Conservation (phyloP, 2,797 vertebrate species). For the Acipenser oxyrinchus region DNA sequence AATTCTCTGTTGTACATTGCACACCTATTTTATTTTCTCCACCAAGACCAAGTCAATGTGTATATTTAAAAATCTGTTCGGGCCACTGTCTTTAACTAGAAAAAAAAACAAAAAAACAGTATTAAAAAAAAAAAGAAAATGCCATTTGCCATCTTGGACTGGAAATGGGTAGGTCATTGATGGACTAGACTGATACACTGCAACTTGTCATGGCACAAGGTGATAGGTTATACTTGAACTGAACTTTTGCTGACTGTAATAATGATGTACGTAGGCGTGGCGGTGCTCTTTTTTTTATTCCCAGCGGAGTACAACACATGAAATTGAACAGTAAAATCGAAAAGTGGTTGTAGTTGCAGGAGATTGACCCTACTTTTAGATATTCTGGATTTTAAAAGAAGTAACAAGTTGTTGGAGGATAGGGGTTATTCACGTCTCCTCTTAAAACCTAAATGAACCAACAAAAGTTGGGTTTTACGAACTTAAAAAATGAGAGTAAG, state of each 20-base stretch:
- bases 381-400: not conserved
- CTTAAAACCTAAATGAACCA: not conserved
- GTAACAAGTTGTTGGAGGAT: not conserved
- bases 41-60: too few relatives aligned
- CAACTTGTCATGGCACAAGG: constrained; percentile 34
- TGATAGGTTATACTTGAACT: constrained; percentile 21
- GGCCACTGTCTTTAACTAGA: too few relatives aligned
- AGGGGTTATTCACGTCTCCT: not conserved
- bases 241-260: constrained; percentile 13
- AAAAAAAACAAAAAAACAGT: not conserved
- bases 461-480: not conserved
- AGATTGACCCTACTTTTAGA: not conserved
- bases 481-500: too few relatives aligned
- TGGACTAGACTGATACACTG: constrained; percentile 35
- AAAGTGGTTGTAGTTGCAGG: not conserved
- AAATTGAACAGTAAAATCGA: constrained; percentile 4
- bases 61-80: too few relatives aligned
- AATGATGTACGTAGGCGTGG: constrained; percentile 13
- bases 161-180: constrained; percentile 4
- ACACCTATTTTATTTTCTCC: too few relatives aligned
- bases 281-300: constrained; percentile 1
- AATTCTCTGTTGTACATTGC: too few relatives aligned
- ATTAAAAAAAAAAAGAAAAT: not conserved
- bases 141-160: constrained; percentile 1
- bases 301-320: not conserved